phyloP scores from a whole-genome alignment of 2,888 invertebrate species.

The Caenorhabditis japonica region DNA sequence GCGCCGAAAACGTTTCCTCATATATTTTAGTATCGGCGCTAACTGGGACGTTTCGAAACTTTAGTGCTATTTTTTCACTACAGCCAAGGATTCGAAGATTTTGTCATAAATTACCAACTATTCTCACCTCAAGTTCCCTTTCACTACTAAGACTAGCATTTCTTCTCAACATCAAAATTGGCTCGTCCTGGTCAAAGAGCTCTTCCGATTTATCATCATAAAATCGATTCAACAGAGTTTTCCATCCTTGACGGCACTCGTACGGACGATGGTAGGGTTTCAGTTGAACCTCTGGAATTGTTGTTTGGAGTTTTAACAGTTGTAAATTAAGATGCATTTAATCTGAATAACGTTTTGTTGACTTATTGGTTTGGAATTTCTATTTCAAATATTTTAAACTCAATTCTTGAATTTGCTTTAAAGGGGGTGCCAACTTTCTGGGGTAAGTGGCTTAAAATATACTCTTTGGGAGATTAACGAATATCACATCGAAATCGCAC shows the following conservation, averaged over 20 bases:
- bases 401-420: no score
- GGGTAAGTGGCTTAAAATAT: no score
- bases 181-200: conserved; percentile 19
- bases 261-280: conserved; percentile 49
- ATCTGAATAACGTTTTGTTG: no score
- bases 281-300: conserved; percentile 38
- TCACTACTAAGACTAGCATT: conserved; percentile 37
- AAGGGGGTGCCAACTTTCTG: no score
- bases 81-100: not conserved
- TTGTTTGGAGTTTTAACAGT: no score
- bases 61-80: not conserved
- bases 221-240: conserved; percentile 35
- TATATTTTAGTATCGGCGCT: no score
- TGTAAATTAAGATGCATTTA: no score
- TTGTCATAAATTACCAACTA: not conserved
- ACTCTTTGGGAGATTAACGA: no score
- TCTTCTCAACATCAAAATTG: conserved; percentile 44
- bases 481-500: no score
- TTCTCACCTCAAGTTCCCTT: conserved; percentile 25
- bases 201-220: not conserved
- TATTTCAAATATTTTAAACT: no score
- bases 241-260: conserved; percentile 37
- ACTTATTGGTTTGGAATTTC: no score
- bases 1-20: no score
- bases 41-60: not conserved